A percentile compares a stretch with the other conserved stretches of the same genome.
phyloP scores from a whole-genome alignment of 2,888 invertebrate species.

The Acleris laterana region DNA sequence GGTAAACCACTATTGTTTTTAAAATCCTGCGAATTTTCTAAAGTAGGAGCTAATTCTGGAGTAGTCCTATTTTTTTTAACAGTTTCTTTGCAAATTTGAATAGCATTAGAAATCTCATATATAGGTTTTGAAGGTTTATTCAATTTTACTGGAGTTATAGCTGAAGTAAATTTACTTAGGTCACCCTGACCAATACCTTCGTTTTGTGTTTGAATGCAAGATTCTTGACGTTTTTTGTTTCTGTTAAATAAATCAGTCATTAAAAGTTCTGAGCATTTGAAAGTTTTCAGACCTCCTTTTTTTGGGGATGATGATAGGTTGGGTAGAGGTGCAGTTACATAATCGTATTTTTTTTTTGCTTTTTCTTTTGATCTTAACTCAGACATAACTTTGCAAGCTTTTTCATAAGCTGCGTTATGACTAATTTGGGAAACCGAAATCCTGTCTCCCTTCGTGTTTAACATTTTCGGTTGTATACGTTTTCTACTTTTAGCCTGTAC shows the following conservation, averaged over 20 bases:
- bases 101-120: not conserved
- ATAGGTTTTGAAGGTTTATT: not conserved
- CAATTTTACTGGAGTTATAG: not conserved
- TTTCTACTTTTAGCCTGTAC: constrained; percentile 42
- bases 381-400: constrained; percentile 64
- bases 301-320: not conserved
- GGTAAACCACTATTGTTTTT: constrained; percentile 10
- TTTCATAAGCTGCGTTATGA: constrained; percentile 63
- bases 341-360: constrained; percentile 42
- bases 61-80: not conserved
- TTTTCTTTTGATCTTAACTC: constrained; percentile 56
- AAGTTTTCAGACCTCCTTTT: constrained; percentile 7
- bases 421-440: constrained; percentile 48
- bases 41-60: not conserved
- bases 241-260: not conserved
- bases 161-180: not conserved
- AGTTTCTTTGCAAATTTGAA: not conserved
- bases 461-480: constrained; percentile 44
- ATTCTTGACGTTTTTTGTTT: not conserved
- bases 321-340: not conserved
- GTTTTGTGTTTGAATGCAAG: not conserved
- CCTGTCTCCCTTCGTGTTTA: constrained; percentile 39
- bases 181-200: not conserved
- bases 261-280: not conserved
- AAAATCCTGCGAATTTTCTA: not conserved